Conservation (phyloP, 2,888 invertebrate genomes). For the Mythimna vitellina region DNA sequence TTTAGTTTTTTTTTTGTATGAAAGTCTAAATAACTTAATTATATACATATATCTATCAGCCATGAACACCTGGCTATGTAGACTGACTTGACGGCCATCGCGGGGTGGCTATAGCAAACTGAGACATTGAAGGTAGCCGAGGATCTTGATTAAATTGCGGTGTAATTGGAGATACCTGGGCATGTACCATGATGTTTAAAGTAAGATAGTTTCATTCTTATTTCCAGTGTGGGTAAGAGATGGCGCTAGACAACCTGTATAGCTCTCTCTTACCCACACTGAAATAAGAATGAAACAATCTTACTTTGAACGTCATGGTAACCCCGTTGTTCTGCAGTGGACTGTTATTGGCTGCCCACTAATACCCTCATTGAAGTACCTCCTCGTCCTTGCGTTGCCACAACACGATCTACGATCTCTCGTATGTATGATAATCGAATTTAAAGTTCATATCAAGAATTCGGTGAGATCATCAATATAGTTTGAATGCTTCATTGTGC, state of each 20-base stretch:
- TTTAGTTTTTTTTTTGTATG: no score
- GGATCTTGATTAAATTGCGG: not conserved
- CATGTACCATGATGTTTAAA: no score
- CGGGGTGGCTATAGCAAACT: not conserved
- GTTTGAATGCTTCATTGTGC: slow-evolving; percentile 64
- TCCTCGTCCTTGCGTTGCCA: slow-evolving; percentile 16
- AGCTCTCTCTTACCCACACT: no score
- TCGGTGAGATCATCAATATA: slow-evolving; percentile 71
- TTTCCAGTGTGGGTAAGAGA: no score
- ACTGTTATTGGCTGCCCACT: not conserved
- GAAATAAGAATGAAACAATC: no score
- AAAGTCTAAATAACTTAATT: no score
- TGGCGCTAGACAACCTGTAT: no score
- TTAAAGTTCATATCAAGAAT: slow-evolving; percentile 65
- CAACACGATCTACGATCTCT: slow-evolving; percentile 26
- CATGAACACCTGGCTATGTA: no score
- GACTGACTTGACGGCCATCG: not conserved
- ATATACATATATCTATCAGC: no score
- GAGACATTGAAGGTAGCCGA: not conserved
- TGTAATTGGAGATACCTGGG: not conserved
- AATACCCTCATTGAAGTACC: not conserved
- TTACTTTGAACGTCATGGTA: no score
- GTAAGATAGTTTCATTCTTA: no score
- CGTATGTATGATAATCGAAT: slow-evolving; percentile 50
- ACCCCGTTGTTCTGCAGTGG: no score